Base-by-base conservation (phyloP, 2,888 invertebrate genomes). In the Macrophya annulata region DNA sequence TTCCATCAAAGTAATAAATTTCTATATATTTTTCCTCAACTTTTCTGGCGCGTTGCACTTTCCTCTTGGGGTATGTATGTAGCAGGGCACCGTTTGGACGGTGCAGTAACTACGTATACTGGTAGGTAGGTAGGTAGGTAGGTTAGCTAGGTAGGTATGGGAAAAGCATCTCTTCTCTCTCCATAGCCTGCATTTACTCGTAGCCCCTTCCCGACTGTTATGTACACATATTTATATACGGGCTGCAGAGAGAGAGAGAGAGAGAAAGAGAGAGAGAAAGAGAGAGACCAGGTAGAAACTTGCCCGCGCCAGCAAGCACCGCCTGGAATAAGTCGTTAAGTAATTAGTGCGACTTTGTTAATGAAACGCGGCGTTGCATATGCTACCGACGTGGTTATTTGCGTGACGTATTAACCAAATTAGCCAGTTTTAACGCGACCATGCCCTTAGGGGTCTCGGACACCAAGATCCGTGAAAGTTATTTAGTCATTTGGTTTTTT, bases 311-410 rank as follows among this genome's bases (percentile, higher is more conserved):
- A 40, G 25, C 65, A 65, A 17, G 71, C 81, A 31, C 31, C 83
- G 31, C 31, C 48, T 65, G 48, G 83, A 71, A 83, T 71, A 25
- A 83, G 83, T 84, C 84, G 43, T 76, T 74, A 43, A 59, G 85
- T 86, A 86, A 87, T 87, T 87, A 87, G 87, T 55, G 74, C 71
- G 71, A 81, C 76, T 83, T 77, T 85, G 86, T 86, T 86, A 87
- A 87, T 81, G 85, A 87, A 86, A 87, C 76, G 55, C 48, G 62
- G 68, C 37, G 68, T 74, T 6, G 65, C 65, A 62, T 55, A 65
- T 77, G 84, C 74, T 40, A 40, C 81, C 40, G 21, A 25, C 25
- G 25, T 43, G 51, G 87, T 88, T 87, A 89, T 89, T 88, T 86
- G 76, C 86, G 85, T 45, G 86, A 86, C 87, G 87, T 83, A 83